Evolutionary conservation across 2,113 vertebrate genomes (phyloP).

Genomic region (Dendrocopos noguchii): DNA sequence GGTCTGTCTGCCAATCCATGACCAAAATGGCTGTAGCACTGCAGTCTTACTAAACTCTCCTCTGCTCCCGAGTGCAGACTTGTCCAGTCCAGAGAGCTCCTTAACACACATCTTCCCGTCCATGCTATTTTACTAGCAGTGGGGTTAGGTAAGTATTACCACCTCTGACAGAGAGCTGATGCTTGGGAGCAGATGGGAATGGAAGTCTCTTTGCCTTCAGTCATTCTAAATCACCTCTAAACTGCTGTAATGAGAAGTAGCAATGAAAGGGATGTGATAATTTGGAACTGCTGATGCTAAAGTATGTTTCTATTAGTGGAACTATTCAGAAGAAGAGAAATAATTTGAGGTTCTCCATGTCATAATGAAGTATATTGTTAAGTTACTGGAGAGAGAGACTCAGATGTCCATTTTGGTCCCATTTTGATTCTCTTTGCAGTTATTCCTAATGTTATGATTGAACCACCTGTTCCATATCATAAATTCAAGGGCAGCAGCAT

Average conservation of each 20-base stretch:
- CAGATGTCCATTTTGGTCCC: background rate
- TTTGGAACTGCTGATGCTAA: background rate
- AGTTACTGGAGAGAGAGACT: background rate
- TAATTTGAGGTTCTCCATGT: background rate
- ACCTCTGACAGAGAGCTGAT: background rate
- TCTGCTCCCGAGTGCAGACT: background rate
- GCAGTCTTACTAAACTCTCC: background rate
- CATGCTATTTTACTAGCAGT: background rate
- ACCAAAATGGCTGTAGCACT: background rate
- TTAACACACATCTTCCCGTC: background rate
- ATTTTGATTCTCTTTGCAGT: conserved; percentile 64
- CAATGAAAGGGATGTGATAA: background rate
- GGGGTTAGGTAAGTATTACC: background rate
- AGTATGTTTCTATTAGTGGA: background rate
- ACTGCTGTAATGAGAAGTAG: background rate
- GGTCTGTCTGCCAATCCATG: background rate
- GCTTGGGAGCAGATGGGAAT: background rate
- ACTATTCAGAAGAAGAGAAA: background rate
- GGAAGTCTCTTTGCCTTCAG: background rate
- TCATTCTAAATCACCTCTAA: background rate
- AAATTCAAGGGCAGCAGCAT: conserved; percentile 40
- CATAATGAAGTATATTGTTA: background rate
- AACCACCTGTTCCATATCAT: conserved; percentile 75
- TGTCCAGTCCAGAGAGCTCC: background rate
- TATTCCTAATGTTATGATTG: conserved; percentile 84